Conservation (phyloP, 2,888 invertebrate species). For the Spodoptera littoralis region DNA sequence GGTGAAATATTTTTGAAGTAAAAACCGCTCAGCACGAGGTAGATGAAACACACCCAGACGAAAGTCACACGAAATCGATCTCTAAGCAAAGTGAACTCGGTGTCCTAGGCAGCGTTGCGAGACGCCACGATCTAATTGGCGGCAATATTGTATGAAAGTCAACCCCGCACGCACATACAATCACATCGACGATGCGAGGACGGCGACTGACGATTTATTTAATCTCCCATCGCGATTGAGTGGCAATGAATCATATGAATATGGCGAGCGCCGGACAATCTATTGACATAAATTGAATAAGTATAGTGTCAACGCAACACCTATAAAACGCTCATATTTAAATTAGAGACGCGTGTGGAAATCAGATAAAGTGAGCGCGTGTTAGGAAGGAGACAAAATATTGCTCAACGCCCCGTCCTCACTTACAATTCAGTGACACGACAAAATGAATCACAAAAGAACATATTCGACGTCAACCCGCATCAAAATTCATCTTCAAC, state of each 20-base stretch:
- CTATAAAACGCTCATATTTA: conserved; percentile 64
- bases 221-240: conserved; percentile 72
- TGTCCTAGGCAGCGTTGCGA: conserved; percentile 58
- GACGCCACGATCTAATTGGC: conserved; percentile 65
- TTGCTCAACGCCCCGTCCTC: conserved; percentile 64
- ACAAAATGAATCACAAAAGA: conserved; percentile 68
- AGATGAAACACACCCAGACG: conserved; percentile 21
- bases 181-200: conserved; percentile 60
- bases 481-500: conserved; percentile 74
- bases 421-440: conserved; percentile 72
- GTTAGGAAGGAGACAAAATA: conserved; percentile 56
- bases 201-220: conserved; percentile 75
- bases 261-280: conserved; percentile 58
- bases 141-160: conserved; percentile 67
- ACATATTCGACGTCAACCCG: conserved; percentile 76
- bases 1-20: conserved; percentile 7
- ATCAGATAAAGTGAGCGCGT: conserved; percentile 58
- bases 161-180: conserved; percentile 59
- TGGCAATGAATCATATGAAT: conserved; percentile 73
- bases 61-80: conserved; percentile 46
- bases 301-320: conserved; percentile 60
- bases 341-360: conserved; percentile 61
- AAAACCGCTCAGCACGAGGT: conserved; percentile 10
- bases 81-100: conserved; percentile 47
- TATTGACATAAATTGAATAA: conserved; percentile 78